phyloP scores from a whole-genome alignment of 2,797 vertebrate species.

The Columba guinea region DNA sequence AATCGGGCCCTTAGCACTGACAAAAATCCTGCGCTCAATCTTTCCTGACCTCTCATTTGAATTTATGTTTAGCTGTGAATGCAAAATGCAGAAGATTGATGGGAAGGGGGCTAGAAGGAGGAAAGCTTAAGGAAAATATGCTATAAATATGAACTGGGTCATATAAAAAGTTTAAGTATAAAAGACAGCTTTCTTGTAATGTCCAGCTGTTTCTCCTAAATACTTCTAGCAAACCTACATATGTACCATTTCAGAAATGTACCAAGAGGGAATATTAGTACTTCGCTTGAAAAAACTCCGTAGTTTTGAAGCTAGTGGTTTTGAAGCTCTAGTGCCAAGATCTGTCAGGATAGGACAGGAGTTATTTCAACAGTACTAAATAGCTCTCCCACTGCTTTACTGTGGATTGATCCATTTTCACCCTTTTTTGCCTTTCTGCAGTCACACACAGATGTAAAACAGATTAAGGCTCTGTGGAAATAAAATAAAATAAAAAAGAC shows the following conservation, averaged over 20 bases:
- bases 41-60: conserved; percentile 20
- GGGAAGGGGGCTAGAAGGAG: background rate
- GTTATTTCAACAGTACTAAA: conserved; percentile 70
- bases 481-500: background rate
- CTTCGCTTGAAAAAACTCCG: background rate
- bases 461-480: conserved; percentile 56
- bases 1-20: background rate
- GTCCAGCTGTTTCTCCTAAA: conserved; percentile 75
- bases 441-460: conserved; percentile 69
- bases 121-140: conserved; percentile 45
- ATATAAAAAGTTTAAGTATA: conserved; percentile 67
- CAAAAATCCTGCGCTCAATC: background rate
- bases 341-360: conserved; percentile 80
- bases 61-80: background rate
- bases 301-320: conserved; percentile 50
- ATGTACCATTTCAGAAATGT: conserved; percentile 75
- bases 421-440: conserved; percentile 52
- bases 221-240: conserved; percentile 66
- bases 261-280: conserved; percentile 75
- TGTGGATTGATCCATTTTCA: conserved; percentile 48
- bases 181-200: conserved; percentile 66
- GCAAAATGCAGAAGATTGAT: background rate
- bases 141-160: conserved; percentile 41
- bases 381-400: conserved; percentile 26
- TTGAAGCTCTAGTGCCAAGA: conserved; percentile 66